Evolutionary conservation across 1,140 invertebrate species (phyloP).

Genomic region (Branchinecta lynchi): DNA sequence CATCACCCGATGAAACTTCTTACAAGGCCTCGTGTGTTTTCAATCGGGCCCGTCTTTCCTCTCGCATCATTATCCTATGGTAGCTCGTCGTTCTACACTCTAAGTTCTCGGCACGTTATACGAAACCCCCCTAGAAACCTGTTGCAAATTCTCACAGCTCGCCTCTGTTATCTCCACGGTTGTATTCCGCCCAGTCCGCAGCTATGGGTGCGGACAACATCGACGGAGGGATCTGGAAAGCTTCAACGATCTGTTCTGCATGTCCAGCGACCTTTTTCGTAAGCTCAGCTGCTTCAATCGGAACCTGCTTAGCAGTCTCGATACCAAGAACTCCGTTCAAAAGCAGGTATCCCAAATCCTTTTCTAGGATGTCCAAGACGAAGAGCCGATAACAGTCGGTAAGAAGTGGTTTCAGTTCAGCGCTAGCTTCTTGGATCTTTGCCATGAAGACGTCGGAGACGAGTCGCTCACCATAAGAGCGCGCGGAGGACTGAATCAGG

Average conservation of each 20-base stretch:
- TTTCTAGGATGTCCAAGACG: slow-evolving; percentile 24
- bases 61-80: no score
- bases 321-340: slow-evolving; percentile 23
- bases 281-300: slow-evolving; percentile 20
- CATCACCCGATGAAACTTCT: no score
- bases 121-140: no score
- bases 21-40: no score
- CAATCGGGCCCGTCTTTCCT: no score
- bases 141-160: slow-evolving; percentile 18
- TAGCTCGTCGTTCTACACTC: no score
- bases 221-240: slow-evolving; percentile 27
- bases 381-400: slow-evolving; percentile 26
- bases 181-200: slow-evolving; percentile 29
- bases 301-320: slow-evolving; percentile 18
- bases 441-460: slow-evolving; percentile 26
- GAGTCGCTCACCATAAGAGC: slow-evolving; percentile 27
- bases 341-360: slow-evolving; percentile 25
- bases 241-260: slow-evolving; percentile 26
- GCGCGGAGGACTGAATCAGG: slow-evolving; percentile 27
- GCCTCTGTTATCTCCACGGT: slow-evolving; percentile 28
- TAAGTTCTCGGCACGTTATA: no score
- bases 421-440: slow-evolving; percentile 21
- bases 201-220: slow-evolving; percentile 30
- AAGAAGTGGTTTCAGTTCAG: slow-evolving; percentile 23
- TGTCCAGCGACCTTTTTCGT: slow-evolving; percentile 25